These are phyloP conservation scores for Eupithecia subfuscata DNA, from an alignment of 2,888 invertebrate species.

Conservation along the genomic window DNA sequence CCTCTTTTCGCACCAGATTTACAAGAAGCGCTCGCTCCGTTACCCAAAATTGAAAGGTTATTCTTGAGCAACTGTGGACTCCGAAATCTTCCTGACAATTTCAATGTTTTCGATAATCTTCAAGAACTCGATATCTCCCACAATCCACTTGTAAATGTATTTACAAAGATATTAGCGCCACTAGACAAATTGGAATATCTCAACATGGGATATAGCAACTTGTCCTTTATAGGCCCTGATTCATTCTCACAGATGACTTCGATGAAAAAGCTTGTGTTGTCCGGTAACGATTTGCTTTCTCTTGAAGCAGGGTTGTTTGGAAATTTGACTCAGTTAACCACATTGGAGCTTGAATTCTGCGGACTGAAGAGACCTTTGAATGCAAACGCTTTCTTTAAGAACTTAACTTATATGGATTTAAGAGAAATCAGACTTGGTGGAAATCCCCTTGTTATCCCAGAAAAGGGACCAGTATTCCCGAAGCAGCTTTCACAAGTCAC, in stretches of 20 bases:
- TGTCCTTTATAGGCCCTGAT: conserved; percentile 86
- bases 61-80: conserved; percentile 88
- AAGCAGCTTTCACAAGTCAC: conserved; percentile 86
- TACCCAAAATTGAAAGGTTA: conserved; percentile 86
- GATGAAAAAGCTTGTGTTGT: conserved; percentile 86
- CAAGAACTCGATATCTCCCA: conserved; percentile 88
- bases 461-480: conserved; percentile 85
- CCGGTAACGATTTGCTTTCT: conserved; percentile 87
- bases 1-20: conserved; percentile 87
- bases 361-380: conserved; percentile 86
- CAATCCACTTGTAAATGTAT: conserved; percentile 88
- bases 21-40: conserved; percentile 86
- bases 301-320: conserved; percentile 87
- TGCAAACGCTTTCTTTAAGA: conserved; percentile 87
- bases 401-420: conserved; percentile 85
- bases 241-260: conserved; percentile 88
- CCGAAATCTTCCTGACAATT: conserved; percentile 86
- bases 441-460: conserved; percentile 86
- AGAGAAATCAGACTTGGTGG: conserved; percentile 87
- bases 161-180: conserved; percentile 86
- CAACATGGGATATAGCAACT: conserved; percentile 89
- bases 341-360: conserved; percentile 87
- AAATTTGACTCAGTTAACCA: conserved; percentile 86
- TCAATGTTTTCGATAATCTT: conserved; percentile 86
- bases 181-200: conserved; percentile 87